Percentiles rank a stretch among this genome's conserved stretches.
Evolutionary conservation across 2,888 invertebrate genomes (phyloP).

Genomic region (Athalia rosae): DNA sequence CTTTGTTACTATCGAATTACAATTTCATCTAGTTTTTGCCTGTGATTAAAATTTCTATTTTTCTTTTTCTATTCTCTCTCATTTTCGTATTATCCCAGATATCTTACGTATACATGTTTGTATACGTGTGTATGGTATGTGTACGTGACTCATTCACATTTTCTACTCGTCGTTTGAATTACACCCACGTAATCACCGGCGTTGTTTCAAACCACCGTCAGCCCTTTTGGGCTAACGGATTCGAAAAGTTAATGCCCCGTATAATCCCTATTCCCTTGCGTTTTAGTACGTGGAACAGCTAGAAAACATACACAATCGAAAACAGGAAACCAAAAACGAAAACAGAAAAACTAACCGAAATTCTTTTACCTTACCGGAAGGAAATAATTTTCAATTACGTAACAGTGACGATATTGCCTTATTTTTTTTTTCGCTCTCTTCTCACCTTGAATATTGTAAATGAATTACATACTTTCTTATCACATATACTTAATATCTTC

Average conservation of each 20-base stretch:
- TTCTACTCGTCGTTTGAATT: slow-evolving; percentile 1
- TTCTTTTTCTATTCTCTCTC: neutral
- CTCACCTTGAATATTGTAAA: too few relatives aligned
- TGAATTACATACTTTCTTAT: too few relatives aligned
- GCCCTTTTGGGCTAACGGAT: slow-evolving; percentile 35
- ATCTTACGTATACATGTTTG: too few relatives aligned
- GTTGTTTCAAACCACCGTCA: slow-evolving; percentile 15
- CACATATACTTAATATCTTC: too few relatives aligned
- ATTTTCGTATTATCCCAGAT: neutral
- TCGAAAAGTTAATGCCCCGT: slow-evolving; percentile 30
- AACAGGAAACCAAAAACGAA: too few relatives aligned
- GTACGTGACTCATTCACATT: neutral
- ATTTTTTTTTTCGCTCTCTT: too few relatives aligned
- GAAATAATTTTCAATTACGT: too few relatives aligned
- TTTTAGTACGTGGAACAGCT: neutral
- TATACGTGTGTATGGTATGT: too few relatives aligned
- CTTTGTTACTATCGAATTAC: neutral
- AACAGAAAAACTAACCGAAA: too few relatives aligned
- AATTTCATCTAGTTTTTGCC: neutral
- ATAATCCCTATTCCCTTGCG: slow-evolving; percentile 28
- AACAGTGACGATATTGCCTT: too few relatives aligned
- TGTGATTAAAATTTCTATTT: neutral
- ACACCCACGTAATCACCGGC: slow-evolving; percentile 32
- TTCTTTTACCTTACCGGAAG: too few relatives aligned
- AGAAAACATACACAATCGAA: slow-evolving; percentile 5